phyloP scores from a whole-genome alignment of 2,113 vertebrate genomes.

The Addax nasomaculatus region DNA sequence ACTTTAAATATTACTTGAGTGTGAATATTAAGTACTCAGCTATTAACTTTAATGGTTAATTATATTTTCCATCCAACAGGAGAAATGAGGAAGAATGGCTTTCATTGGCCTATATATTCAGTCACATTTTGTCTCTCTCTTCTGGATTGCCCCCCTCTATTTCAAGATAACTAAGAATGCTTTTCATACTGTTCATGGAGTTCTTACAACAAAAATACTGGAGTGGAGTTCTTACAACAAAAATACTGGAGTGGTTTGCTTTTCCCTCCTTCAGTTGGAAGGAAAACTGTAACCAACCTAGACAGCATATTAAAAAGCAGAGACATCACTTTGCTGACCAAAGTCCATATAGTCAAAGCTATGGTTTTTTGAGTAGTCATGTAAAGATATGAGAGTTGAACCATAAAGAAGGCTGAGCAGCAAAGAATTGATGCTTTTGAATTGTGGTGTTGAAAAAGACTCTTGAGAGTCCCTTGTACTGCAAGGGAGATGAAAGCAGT shows the following conservation, averaged over 20 bases:
- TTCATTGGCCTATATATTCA: not conserved
- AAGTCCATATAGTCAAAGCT: not conserved
- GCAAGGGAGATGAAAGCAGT: not conserved
- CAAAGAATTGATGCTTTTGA: not conserved
- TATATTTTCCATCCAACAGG: not conserved
- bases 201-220: not conserved
- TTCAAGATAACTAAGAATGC: conserved; percentile 3
- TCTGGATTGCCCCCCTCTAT: not conserved
- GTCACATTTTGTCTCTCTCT: not conserved
- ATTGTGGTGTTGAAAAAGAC: not conserved
- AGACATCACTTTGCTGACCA: not conserved
- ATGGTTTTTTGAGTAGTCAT: not conserved
- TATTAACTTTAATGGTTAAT: not conserved
- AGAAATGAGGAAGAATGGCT: not conserved
- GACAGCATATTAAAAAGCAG: not conserved
- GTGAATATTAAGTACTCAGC: not conserved
- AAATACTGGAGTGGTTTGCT: not conserved
- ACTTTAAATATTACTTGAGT: not conserved
- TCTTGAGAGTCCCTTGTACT: not conserved
- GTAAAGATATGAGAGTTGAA: not conserved
- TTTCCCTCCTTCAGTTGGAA: not conserved
- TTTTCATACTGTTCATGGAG: not conserved
- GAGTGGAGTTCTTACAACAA: not conserved
- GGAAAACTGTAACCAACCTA: not conserved
- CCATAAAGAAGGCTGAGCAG: not conserved